Base-by-base conservation (phyloP, 2,797 vertebrate species). In the Clarias laeviceps region DNA sequence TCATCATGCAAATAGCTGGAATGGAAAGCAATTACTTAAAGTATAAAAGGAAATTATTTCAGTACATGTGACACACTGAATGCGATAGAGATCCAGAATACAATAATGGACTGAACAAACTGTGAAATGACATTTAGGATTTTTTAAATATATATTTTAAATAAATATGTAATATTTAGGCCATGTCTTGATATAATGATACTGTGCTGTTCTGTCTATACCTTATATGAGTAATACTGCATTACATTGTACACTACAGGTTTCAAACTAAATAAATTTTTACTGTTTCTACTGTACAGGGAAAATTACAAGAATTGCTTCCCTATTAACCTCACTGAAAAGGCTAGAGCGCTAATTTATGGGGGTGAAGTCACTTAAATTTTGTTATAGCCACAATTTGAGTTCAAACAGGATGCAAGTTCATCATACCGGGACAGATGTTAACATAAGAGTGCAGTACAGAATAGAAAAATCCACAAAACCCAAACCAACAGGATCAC, bases 11-110 rank as follows among this genome's bases (percentile, higher is more conserved):
- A 40, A 68, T 83, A 68, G 73, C 50, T 61, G 27, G 72, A 80
- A 83, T 83, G 77, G 85, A 88, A 88, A 86, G 83, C 87, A 86
- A 81, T 88, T 88, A 87, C 76, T 87, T 78, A 66, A 85, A 78
- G 78, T 85, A 82, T 45, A 59, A 80, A 72, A 64, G 22, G 32
- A 81, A 74, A 73, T 82, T 56, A 86, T 70, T 81, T 81, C 69
- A 40, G 68, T 80, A 79, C 29, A 61, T 78, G 56, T 78, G 56
- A 14, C 56, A 59, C 74, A 54, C 37, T 64, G n/a, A 66, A 62
- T 82, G 20, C 11, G 9, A 50, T 66, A 78, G 45, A 45, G 45
- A 32, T 76, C 27, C 8, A 32, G 50, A 22, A 32, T 34, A 77
- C 18, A 77, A 22, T 77, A 77, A 77, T 57, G 54, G 54, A 77